Evolutionary conservation across 2,113 vertebrate genomes (phyloP).

Genomic region (Bujurquina vittata): DNA sequence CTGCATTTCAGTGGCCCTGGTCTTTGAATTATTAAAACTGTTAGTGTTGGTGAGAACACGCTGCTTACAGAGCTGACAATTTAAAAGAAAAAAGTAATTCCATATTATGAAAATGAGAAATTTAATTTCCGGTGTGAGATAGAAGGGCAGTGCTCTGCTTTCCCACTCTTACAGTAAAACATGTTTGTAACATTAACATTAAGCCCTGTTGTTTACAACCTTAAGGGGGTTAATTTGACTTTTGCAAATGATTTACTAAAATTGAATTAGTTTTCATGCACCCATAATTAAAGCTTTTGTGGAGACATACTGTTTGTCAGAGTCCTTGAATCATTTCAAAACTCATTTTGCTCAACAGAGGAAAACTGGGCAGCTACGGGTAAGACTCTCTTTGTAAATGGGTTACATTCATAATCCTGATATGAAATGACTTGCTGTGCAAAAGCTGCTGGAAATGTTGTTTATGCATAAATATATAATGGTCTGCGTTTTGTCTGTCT

Average conservation of each 20-base stretch:
- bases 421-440: slow-evolving; percentile 15
- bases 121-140: slow-evolving; percentile 22
- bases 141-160: not conserved
- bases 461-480: slow-evolving; percentile 19
- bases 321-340: not conserved
- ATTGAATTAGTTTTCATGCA: slow-evolving; percentile 7
- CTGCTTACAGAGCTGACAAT: not conserved
- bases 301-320: not conserved
- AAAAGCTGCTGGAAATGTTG: slow-evolving; percentile 7
- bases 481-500: not conserved
- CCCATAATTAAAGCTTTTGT: slow-evolving; percentile 7
- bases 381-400: not conserved
- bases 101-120: slow-evolving; percentile 23
- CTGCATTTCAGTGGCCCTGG: slow-evolving; percentile 41
- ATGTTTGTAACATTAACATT: not conserved
- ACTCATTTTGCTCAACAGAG: not conserved
- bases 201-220: not conserved
- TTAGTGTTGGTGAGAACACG: slow-evolving; percentile 50
- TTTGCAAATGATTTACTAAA: slow-evolving; percentile 9
- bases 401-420: not conserved
- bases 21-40: slow-evolving; percentile 69
- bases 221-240: slow-evolving; percentile 4
- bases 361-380: not conserved
- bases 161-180: not conserved
- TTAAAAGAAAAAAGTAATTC: not conserved